Evolutionary conservation across 2,113 vertebrate species (phyloP).

Genomic region (Dasypus novemcinctus): DNA sequence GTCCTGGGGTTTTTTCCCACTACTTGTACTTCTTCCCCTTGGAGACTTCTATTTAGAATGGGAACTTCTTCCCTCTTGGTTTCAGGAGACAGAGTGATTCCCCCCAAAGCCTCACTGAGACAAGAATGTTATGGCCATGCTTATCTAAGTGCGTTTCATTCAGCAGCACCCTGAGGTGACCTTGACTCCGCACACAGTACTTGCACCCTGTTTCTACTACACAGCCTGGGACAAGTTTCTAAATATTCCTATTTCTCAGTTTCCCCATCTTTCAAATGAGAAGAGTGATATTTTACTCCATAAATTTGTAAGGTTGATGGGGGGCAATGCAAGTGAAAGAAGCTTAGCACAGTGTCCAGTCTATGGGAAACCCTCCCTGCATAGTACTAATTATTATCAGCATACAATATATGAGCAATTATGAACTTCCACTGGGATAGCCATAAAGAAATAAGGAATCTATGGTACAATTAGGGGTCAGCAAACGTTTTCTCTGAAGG

Average conservation of each 20-base stretch:
- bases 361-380: neutral
- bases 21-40: neutral
- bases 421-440: neutral
- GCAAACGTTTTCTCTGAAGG: neutral
- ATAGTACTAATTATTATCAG: neutral
- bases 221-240: neutral
- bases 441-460: neutral
- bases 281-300: neutral
- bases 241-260: neutral
- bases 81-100: neutral
- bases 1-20: neutral
- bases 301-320: neutral
- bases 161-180: neutral
- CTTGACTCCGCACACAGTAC: neutral
- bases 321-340: neutral
- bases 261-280: neutral
- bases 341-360: neutral
- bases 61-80: neutral
- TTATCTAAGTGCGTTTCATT: neutral
- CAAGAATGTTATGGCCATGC: neutral
- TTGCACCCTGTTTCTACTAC: neutral
- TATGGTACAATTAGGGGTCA: neutral
- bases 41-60: neutral
- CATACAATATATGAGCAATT: neutral
- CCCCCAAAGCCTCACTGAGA: neutral